A percentile compares a stretch with the other conserved stretches of the same genome.
Conservation (phyloP, 1,140 invertebrate species). For the Gryllus bimaculatus region DNA sequence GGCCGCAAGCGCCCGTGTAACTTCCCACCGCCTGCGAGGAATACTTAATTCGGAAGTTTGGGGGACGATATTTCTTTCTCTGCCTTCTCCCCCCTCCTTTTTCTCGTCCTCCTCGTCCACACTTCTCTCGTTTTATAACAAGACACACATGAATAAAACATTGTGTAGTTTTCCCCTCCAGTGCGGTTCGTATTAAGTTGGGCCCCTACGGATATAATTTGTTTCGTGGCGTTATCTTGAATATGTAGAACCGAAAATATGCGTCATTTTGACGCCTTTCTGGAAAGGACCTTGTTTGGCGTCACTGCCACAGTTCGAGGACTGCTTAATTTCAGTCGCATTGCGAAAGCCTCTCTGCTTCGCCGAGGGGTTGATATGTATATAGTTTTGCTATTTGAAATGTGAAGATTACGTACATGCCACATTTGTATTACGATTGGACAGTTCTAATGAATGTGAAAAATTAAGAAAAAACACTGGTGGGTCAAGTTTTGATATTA, state of each 20-base stretch:
- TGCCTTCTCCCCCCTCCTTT: not conserved
- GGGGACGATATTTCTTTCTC: not conserved
- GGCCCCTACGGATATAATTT: not conserved
- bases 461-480: no score
- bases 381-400: no score
- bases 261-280: not conserved
- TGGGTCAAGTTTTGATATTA: no score
- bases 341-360: no score
- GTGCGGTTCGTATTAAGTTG: not conserved
- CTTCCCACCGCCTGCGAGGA: not conserved
- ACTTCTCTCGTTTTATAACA: not conserved
- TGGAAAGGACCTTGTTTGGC: not conserved
- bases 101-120: no score
- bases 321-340: no score
- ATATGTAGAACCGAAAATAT: not conserved
- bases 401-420: no score
- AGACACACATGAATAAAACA: not conserved
- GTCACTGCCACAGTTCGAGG: no score
- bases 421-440: no score
- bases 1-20: not conserved
- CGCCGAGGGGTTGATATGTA: no score
- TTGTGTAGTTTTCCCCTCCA: not conserved
- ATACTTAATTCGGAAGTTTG: not conserved
- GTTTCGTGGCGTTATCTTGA: not conserved
- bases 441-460: no score